Evolutionary conservation across 2,888 invertebrate genomes (phyloP), one percentile per base, ranked within the genome.

Genomic region (Eudemis profundana): DNA sequence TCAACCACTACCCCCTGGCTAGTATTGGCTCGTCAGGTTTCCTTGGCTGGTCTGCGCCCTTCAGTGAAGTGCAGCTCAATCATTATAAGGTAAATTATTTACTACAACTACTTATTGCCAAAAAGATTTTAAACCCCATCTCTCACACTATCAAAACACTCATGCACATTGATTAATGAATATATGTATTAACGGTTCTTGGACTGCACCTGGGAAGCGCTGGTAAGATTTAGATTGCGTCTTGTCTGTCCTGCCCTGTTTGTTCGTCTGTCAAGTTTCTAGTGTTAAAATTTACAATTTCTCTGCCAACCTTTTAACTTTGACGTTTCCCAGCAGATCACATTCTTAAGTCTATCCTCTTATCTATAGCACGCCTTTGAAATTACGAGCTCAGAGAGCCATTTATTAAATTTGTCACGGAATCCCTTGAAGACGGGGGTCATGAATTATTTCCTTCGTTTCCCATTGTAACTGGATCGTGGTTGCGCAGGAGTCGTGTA

Each of bases 1-100:
- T 96, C 84, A 96, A 96, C 83, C 96, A 96, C 79, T 96, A 96
- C 77, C 94, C 95, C 3, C 82, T 96, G 70, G 92, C 93, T 63
- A 92, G 93, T 64, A 78, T 95, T 23, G 93, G 93, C 57, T 87
- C 93, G 7, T 89, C 93, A 14, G 90, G 93, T 17, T 89, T 92
- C 70, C 84, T 90, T 14, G 93, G 93, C 40, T 93, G 94, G 88
- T 90, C 94, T 69, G 91, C 95, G 69, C 93, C 94, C 49, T 89
- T 93, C 27, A 83, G 81, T 49, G 90, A 94, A 75, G 95, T 93
- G 44, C 94, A 95, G 76, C 92, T 95, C 72, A 95, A 95, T 78
- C 95, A 95, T 86, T 95, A 95, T 76, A 94, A 94, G 84, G 90
- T 90, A 82, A 82, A 44, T 67, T 3, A 27, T 15, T 10, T 5